Base-by-base conservation (phyloP, 2,888 invertebrate genomes). In the Drosophila tanythrix region DNA sequence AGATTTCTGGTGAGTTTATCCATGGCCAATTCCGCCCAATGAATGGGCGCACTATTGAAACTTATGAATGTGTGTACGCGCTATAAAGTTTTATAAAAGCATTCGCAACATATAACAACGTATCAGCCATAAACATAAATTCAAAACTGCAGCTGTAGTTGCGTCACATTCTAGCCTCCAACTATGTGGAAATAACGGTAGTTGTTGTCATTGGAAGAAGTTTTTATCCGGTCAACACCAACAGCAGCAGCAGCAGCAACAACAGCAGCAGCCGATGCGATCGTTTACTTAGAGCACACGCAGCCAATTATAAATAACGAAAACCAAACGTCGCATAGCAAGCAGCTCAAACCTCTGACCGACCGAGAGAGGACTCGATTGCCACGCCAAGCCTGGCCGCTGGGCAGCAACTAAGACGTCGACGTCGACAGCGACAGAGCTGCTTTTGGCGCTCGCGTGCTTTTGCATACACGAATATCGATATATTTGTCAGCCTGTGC, bases 311-410 rank as follows among this genome's bases (percentile, higher is more conserved):
- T 38, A 59, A 56, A 27, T n/a, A 57, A 46, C 31, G 43, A 71
- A 50, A 62, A 43, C n/a, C 35, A 35, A 74, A 68, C 83, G 52
- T 38, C 59, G 10, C 66, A 68, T 63, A 63, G 78, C 72, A 46
- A 57, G 13, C 64, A 38, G 51, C 60, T 38, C 62, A 62, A 71
- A 89, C 89, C 84, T 84, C 87, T 83, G 84, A 87, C 87, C 89
- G 46, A 43, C 11, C 0, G 40, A 52, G 78, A 38, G 38, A 38
- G 55, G 27, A 55, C 36, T 38, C 36, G 29, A 62, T 27, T 18
- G 52, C 33, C 52, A 27, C 51, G 52, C 51, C 55, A 33, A 46
- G 73, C 60, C 64, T 72, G 46, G 53, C 48, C 52, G 38, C n/a
- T 63, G 21, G 21, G 38, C 73, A 57, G 43, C 56, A 40, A 65